phyloP scores from a whole-genome alignment of 1,140 invertebrate species.

The Pararge aegeria region DNA sequence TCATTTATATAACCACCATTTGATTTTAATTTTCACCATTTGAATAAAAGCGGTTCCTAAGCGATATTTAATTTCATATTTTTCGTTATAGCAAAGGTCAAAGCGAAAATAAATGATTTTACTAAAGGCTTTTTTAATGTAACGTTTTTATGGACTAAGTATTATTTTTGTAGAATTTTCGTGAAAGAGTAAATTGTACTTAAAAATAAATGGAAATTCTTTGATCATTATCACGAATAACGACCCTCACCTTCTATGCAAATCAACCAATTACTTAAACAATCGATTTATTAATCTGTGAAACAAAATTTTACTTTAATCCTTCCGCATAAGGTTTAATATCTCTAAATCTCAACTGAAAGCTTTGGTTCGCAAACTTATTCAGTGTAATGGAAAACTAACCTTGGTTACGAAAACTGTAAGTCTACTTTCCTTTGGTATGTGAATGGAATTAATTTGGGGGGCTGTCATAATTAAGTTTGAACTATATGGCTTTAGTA shows the following conservation, averaged over 20 bases:
- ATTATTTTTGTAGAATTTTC: no score
- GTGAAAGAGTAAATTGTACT: not conserved
- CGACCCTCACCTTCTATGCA: conserved; percentile 31
- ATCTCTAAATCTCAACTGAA: not conserved
- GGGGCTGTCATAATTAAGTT: not conserved
- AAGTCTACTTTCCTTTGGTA: conserved; percentile 15
- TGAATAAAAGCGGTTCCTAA: no score
- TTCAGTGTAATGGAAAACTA: conserved; percentile 17
- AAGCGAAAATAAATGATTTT: no score
- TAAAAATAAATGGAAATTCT: not conserved
- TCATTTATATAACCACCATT: no score
- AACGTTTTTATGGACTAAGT: no score
- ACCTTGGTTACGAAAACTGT: conserved; percentile 16
- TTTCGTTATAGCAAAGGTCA: no score
- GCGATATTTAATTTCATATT: no score
- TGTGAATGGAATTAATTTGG: conserved; percentile 5
- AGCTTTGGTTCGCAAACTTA: not conserved
- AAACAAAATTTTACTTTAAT: conserved; percentile 9
- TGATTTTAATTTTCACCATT: no score
- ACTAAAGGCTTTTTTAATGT: no score
- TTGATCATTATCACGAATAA: conserved; percentile 9
- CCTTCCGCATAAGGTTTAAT: not conserved
- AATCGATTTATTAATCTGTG: conserved; percentile 25
- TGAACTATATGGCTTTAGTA: conserved; percentile 7
- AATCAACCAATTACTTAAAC: conserved; percentile 42